These are phyloP conservation scores for Drosophila maculinotata DNA, from an alignment of 2,888 invertebrate species.

Conservation along the genomic window DNA sequence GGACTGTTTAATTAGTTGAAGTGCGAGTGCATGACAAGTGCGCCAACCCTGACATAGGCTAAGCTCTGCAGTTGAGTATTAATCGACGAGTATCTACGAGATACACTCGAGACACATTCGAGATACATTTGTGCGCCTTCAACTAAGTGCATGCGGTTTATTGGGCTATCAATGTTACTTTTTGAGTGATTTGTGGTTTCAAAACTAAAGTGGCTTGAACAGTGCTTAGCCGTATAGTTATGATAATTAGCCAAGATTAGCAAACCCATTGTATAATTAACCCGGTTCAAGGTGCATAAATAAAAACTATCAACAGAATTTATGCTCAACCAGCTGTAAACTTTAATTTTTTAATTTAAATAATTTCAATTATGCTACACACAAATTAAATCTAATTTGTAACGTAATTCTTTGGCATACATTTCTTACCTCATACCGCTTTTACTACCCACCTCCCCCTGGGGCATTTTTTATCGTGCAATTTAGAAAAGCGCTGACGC, in stretches of 20 bases:
- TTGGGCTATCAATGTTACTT: conserved; percentile 51
- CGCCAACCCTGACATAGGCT: conserved; percentile 32
- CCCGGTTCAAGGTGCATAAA: conserved; percentile 23
- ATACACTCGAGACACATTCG: conserved; percentile 28
- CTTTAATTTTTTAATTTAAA: too few relatives aligned
- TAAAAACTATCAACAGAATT: not conserved
- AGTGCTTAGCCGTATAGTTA: conserved; percentile 10
- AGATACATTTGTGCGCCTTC: conserved; percentile 30
- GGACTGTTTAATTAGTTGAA: conserved; percentile 39
- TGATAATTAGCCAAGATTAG: conserved; percentile 23
- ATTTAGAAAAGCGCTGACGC: conserved; percentile 53
- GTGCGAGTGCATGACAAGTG: conserved; percentile 42
- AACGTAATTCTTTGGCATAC: not conserved
- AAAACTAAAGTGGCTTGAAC: conserved; percentile 10
- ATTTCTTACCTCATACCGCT: not conserved
- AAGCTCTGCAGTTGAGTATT: conserved; percentile 1
- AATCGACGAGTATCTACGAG: not conserved
- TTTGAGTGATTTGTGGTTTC: conserved; percentile 28
- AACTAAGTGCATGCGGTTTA: conserved; percentile 19
- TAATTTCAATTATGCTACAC: too few relatives aligned
- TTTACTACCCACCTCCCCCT: not conserved
- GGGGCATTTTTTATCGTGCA: conserved; percentile 10
- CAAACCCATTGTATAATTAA: not conserved
- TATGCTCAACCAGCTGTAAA: too few relatives aligned
- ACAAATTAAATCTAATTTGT: not conserved